Evolutionary conservation across 2,113 vertebrate genomes (phyloP).

Genomic region (Nerophis lumbriciformis): DNA sequence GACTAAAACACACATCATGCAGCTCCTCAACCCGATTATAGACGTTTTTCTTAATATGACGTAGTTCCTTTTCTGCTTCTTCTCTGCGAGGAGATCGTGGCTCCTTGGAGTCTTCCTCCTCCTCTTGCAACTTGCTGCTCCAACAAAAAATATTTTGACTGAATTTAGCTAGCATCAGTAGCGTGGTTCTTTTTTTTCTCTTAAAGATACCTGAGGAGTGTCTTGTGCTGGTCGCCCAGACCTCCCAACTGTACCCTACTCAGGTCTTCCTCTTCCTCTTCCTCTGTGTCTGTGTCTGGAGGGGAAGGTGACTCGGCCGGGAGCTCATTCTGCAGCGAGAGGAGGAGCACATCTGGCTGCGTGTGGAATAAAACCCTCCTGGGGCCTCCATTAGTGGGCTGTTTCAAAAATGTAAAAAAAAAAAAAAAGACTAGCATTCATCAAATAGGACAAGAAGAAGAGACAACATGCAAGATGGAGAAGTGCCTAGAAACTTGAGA

Average conservation of each 20-base stretch:
- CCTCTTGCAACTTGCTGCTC: constrained; percentile 9
- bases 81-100: constrained; percentile 55
- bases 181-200: not conserved
- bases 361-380: constrained; percentile 71
- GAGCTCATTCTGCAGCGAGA: constrained; percentile 51
- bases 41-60: constrained; percentile 80
- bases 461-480: too few relatives aligned
- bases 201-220: constrained; percentile 9
- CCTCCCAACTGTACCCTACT: constrained; percentile 10
- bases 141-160: not conserved
- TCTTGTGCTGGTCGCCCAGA: constrained; percentile 1
- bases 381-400: constrained; percentile 48
- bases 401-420: not conserved
- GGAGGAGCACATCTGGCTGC: constrained; percentile 67
- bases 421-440: not conserved
- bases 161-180: too few relatives aligned
- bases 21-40: constrained; percentile 80
- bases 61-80: constrained; percentile 75
- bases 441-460: not conserved
- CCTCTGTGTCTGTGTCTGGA: constrained; percentile 45
- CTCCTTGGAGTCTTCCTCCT: constrained; percentile 29
- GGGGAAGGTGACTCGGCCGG: constrained; percentile 12
- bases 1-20: constrained; percentile 64
- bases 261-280: constrained; percentile 26
- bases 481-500: too few relatives aligned